Evolutionary conservation across 2,797 vertebrate species (phyloP).

Genomic region (Rhyacichthys aspro): DNA sequence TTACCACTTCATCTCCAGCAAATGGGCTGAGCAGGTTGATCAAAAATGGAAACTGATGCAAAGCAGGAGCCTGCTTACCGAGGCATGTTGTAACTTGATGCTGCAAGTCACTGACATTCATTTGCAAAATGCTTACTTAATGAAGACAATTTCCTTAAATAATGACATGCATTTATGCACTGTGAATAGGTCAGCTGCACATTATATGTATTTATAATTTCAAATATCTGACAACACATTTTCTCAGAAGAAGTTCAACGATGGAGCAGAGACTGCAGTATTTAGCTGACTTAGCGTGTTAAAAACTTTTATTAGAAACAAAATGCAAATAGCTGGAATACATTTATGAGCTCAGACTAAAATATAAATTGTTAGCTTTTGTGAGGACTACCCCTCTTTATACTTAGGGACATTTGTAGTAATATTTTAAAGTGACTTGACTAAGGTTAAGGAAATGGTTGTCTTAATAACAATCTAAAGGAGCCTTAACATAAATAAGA

Average conservation of each 20-base stretch:
- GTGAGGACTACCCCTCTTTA: not conserved
- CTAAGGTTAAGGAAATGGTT: no score
- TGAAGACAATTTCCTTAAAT: slow-evolving; percentile 66
- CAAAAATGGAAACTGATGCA: slow-evolving; percentile 61
- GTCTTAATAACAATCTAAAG: no score
- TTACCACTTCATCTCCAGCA: slow-evolving; percentile 29
- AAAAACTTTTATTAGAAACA: slow-evolving; percentile 32
- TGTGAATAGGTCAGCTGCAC: slow-evolving; percentile 59
- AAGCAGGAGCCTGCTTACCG: slow-evolving; percentile 58
- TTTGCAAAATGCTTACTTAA: slow-evolving; percentile 70
- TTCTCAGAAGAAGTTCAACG: slow-evolving; percentile 31
- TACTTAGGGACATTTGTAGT: no score
- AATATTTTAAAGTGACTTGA: no score
- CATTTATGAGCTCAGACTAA: slow-evolving; percentile 14
- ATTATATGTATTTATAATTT: slow-evolving; percentile 64
- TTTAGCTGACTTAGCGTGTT: slow-evolving; percentile 49
- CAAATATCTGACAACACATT: slow-evolving; percentile 41
- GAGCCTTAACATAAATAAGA: no score
- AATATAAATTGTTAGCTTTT: not conserved
- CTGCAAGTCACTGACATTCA: slow-evolving; percentile 63
- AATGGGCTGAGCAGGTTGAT: slow-evolving; percentile 41
- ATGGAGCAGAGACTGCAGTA: slow-evolving; percentile 30
- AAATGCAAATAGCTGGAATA: slow-evolving; percentile 42
- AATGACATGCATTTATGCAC: slow-evolving; percentile 67
- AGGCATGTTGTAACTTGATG: slow-evolving; percentile 47